These are phyloP conservation scores for Pseudococcus jackbeardsleyi DNA, from an alignment of 2,888 invertebrate genomes.

Conservation along the genomic window DNA sequence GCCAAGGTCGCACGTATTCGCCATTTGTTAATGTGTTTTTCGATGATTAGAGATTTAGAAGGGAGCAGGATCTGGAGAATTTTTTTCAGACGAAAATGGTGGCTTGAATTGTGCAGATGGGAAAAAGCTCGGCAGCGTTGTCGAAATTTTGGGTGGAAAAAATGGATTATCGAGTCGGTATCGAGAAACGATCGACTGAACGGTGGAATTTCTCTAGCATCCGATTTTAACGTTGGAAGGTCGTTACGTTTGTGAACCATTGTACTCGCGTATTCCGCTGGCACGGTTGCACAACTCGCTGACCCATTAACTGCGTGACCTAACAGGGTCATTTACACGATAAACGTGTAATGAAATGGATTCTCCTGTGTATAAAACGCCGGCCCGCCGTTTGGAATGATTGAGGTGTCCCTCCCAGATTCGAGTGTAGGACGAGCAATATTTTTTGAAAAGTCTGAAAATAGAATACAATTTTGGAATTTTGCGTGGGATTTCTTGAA, in stretches of 20 bases:
- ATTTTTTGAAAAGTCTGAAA: no score
- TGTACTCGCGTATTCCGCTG: constrained; percentile 59
- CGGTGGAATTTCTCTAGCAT: constrained; percentile 50
- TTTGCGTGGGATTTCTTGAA: no score
- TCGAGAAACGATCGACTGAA: background rate
- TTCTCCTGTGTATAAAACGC: background rate
- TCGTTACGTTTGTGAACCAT: constrained; percentile 62
- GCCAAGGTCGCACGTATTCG: constrained; percentile 44
- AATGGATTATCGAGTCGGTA: background rate
- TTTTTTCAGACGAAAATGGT: background rate
- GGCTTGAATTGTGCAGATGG: no score
- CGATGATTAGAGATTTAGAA: background rate
- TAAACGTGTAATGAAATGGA: constrained; percentile 39
- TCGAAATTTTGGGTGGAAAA: background rate
- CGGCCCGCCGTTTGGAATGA: background rate
- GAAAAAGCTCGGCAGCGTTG: background rate
- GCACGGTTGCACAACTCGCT: constrained; percentile 59
- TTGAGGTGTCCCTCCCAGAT: background rate
- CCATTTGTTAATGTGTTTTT: constrained; percentile 30
- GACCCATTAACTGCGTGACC: constrained; percentile 61
- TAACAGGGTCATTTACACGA: constrained; percentile 63
- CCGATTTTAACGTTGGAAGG: constrained; percentile 53
- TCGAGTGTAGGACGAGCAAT: no score
- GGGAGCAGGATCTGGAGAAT: background rate
- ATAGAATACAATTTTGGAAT: no score